phyloP scores from a whole-genome alignment of 2,888 invertebrate species.

The Agonopterix heracliana region DNA sequence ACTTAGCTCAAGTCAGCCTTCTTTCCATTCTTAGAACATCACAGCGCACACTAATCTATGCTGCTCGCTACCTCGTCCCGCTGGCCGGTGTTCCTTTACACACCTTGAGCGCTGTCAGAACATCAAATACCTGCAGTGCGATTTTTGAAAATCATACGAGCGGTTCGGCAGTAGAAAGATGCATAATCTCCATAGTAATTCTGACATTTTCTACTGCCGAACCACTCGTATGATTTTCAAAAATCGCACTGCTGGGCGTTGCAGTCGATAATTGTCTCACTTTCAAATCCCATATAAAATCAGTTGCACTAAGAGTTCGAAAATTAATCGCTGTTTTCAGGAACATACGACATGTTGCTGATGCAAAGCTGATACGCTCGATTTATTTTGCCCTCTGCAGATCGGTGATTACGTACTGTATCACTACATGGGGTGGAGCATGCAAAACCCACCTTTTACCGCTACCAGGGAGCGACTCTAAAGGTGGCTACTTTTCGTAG shows the following conservation, averaged over 20 bases:
- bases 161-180: too few species aligned
- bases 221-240: too few species aligned
- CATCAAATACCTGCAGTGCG: slow-evolving; percentile 6
- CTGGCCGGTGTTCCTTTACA: background rate
- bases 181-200: too few species aligned
- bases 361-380: slow-evolving; percentile 7
- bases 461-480: background rate
- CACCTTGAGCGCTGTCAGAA: too few species aligned
- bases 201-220: too few species aligned
- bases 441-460: slow-evolving; percentile 4
- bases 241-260: too few species aligned
- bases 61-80: background rate
- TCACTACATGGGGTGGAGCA: slow-evolving; percentile 14
- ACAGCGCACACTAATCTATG: too few species aligned
- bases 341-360: slow-evolving; percentile 8
- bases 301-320: slow-evolving; percentile 9
- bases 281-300: slow-evolving; percentile 7
- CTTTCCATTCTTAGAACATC: too few species aligned
- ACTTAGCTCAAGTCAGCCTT: background rate
- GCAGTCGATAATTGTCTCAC: slow-evolving; percentile 7
- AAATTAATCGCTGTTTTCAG: slow-evolving; percentile 13
- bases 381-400: slow-evolving; percentile 14
- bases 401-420: slow-evolving; percentile 15
- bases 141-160: too few species aligned
- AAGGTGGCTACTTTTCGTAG: too few species aligned